Base-by-base conservation (phyloP, 1,140 invertebrate genomes). In the Papilio machaon region DNA sequence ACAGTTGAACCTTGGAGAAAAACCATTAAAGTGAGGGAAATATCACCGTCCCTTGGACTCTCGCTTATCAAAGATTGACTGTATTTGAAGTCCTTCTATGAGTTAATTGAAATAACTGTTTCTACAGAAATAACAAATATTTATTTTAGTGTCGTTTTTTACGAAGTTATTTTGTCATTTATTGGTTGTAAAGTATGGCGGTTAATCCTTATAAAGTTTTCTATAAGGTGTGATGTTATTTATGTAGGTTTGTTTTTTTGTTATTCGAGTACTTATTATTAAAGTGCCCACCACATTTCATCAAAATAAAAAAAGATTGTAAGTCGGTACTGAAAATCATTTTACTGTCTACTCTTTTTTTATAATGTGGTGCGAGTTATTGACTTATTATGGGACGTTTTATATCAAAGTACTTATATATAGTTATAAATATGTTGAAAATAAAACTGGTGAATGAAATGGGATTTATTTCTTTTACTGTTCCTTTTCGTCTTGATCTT, bases 191-290 rank as follows among this genome's bases (percentile, higher is more conserved):
- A 15, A 74, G 7, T 47, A 17, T 74, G 10, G 73, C 17, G 47
- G n/a, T 23, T 0, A 58, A 58, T 30, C 58, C 19, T 64, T 23
- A 11, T 64, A 64, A 64, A 64, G 7, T 64, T 60, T 7, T 58
- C 8, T 58, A 19, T 58, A 23, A 64, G n/a, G 9, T n/a, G 60
- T 64, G 23, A 13, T 3, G 60, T 64, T 64, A 17, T 58, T 58
- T 58, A 17, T 17, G 10, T 58, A 30, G 58, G 15, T 15, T n/a
- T 77, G 46, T 58, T 17, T 43, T 77, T 77, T 77, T 77, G 73
- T 52, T 82, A 70, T 19, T 23, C 38, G 80, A 74, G 82, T 82
- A 80, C 79, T 80, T 82, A 81, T 81, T 79, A 47, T 49, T 17
- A 54, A n/a, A 80, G 17, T 73, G 11, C 70, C 70, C 70, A 64